A percentile compares a stretch with the other conserved stretches of the same genome.
Evolutionary conservation across 2,888 invertebrate genomes (phyloP).

Genomic region (Leptopilina syphax): DNA sequence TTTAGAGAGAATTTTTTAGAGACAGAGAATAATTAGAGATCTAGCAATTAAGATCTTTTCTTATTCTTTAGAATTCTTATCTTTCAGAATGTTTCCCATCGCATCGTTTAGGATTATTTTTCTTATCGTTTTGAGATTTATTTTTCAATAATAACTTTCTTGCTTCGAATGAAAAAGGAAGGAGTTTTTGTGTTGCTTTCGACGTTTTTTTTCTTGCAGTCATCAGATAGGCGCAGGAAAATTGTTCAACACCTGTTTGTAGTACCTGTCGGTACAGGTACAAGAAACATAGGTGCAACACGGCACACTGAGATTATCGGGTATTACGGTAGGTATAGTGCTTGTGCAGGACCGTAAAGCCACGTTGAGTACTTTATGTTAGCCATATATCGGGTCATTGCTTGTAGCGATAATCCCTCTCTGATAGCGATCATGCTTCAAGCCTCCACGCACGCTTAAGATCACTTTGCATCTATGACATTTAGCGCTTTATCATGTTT

Average conservation of each 20-base stretch:
- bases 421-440: slow-evolving; percentile 48
- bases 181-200: no score
- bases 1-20: no score
- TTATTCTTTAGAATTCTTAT: no score
- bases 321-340: slow-evolving; percentile 53
- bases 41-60: no score
- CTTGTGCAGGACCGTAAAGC: slow-evolving; percentile 55
- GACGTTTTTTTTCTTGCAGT: not conserved
- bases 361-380: slow-evolving; percentile 54
- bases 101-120: no score
- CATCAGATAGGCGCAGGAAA: slow-evolving; percentile 11
- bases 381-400: slow-evolving; percentile 33
- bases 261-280: slow-evolving; percentile 21
- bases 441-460: slow-evolving; percentile 52
- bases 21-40: no score
- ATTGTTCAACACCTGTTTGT: slow-evolving; percentile 39
- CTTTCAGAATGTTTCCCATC: no score
- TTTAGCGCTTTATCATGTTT: slow-evolving; percentile 20
- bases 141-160: no score
- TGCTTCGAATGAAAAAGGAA: no score
- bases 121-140: no score
- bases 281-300: slow-evolving; percentile 50
- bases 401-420: slow-evolving; percentile 55
- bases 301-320: slow-evolving; percentile 57
- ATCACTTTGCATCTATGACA: slow-evolving; percentile 50